Percentiles rank a stretch among this genome's conserved stretches.
phyloP scores from a whole-genome alignment of 2,113 vertebrate genomes.

The Marmota monax region DNA sequence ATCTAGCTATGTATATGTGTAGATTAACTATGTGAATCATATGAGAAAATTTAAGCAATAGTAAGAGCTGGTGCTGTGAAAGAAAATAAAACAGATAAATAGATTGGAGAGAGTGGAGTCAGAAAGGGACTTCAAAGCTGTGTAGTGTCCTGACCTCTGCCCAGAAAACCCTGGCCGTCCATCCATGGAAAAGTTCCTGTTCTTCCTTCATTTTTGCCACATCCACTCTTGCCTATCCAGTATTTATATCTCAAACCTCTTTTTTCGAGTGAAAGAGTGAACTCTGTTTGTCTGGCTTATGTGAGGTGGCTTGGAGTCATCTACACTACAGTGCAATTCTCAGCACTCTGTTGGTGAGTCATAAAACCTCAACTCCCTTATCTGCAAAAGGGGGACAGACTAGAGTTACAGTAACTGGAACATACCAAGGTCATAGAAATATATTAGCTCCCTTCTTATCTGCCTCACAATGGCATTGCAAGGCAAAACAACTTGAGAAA shows the following conservation, averaged over 20 bases:
- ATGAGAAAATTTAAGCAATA: slow-evolving; percentile 11
- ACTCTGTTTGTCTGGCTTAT: neutral
- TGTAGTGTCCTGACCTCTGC: neutral
- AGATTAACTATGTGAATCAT: neutral
- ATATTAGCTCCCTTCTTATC: neutral
- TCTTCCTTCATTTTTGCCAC: neutral
- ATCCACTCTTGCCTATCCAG: neutral
- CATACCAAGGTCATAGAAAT: neutral
- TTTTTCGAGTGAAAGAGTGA: neutral
- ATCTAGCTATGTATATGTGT: neutral
- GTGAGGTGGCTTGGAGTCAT: neutral
- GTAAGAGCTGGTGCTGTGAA: neutral
- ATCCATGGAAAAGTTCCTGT: neutral
- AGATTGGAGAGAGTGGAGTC: neutral
- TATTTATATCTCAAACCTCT: neutral
- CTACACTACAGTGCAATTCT: neutral
- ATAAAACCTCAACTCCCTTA: neutral
- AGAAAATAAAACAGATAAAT: neutral
- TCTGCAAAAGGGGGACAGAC: neutral
- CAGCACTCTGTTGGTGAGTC: neutral
- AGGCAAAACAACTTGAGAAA: neutral
- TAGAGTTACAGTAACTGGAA: neutral
- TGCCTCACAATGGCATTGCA: neutral
- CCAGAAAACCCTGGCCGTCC: neutral
- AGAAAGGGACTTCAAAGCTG: neutral